These are phyloP conservation scores for Rhinoraja longicauda DNA, from an alignment of 2,797 vertebrate genomes.

Conservation along the genomic window DNA sequence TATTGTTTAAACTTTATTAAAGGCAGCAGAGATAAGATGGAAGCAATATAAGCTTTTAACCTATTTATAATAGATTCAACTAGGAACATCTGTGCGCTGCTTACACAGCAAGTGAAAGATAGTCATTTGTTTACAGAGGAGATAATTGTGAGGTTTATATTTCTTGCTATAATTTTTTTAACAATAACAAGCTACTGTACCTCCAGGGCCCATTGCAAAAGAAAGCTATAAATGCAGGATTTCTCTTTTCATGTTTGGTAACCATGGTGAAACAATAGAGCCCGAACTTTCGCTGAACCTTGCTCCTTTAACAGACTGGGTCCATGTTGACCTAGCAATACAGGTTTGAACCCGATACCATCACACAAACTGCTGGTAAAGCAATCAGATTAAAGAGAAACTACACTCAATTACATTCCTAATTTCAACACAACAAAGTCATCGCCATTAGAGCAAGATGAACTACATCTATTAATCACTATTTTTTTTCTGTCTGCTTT, in stretches of 20 bases:
- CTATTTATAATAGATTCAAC: slow-evolving; percentile 55
- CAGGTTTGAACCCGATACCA: slow-evolving; percentile 87
- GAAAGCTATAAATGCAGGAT: slow-evolving; percentile 75
- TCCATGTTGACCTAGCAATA: slow-evolving; percentile 87
- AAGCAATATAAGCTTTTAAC: slow-evolving; percentile 57
- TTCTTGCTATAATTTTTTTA: slow-evolving; percentile 75
- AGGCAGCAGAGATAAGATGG: slow-evolving; percentile 54
- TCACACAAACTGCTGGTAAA: slow-evolving; percentile 84
- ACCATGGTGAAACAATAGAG: slow-evolving; percentile 87
- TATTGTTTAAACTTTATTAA: slow-evolving; percentile 50
- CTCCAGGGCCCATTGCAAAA: slow-evolving; percentile 63
- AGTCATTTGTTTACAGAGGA: slow-evolving; percentile 60
- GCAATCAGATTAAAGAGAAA: slow-evolving; percentile 93
- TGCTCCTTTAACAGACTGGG: slow-evolving; percentile 87
- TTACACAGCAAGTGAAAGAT: slow-evolving; percentile 56
- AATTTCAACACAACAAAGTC: slow-evolving; percentile 81
- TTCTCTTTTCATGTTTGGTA: slow-evolving; percentile 75
- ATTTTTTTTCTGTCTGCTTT: neutral
- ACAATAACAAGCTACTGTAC: slow-evolving; percentile 59
- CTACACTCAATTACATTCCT: slow-evolving; percentile 75
- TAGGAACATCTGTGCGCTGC: slow-evolving; percentile 54
- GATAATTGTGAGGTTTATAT: slow-evolving; percentile 64
- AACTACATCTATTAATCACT: slow-evolving; percentile 73
- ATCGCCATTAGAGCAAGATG: slow-evolving; percentile 77
- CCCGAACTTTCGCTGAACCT: slow-evolving; percentile 99